A percentile compares a stretch with the other conserved stretches of the same genome.
phyloP scores from a whole-genome alignment of 2,888 invertebrate species.

The Plagodis dolabraria region DNA sequence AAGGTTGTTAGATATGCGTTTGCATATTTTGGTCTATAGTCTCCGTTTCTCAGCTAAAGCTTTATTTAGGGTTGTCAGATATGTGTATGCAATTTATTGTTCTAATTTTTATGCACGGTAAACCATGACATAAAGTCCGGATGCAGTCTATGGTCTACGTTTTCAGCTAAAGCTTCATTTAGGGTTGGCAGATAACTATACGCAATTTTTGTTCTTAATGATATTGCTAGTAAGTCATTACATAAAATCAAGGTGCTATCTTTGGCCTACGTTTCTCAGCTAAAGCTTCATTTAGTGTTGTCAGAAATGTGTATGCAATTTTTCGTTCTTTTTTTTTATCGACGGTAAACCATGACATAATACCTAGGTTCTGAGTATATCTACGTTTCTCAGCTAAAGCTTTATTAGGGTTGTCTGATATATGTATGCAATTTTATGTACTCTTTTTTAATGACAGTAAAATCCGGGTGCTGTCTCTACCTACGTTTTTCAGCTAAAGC shows the following conservation, averaged over 20 bases:
- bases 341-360: no score
- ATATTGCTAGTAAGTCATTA: slow-evolving; percentile 30
- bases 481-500: no score
- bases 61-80: slow-evolving; percentile 27
- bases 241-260: slow-evolving; percentile 27
- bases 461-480: no score
- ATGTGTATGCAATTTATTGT: neutral
- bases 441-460: neutral
- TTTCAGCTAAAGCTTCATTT: slow-evolving; percentile 21
- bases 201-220: neutral
- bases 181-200: slow-evolving; percentile 21
- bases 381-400: slow-evolving; percentile 22
- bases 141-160: slow-evolving; percentile 29
- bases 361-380: no score
- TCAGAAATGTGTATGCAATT: neutral
- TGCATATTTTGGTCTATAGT: no score
- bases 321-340: no score
- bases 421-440: neutral
- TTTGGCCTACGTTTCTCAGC: slow-evolving; percentile 24
- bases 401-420: slow-evolving; percentile 27
- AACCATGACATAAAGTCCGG: slow-evolving; percentile 33
- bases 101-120: slow-evolving; percentile 12
- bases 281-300: slow-evolving; percentile 26
- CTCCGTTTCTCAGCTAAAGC: slow-evolving; percentile 17
- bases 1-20: slow-evolving; percentile 19